Evolutionary conservation across 2,888 invertebrate genomes (phyloP).

Genomic region (Sinotaia quadrata): DNA sequence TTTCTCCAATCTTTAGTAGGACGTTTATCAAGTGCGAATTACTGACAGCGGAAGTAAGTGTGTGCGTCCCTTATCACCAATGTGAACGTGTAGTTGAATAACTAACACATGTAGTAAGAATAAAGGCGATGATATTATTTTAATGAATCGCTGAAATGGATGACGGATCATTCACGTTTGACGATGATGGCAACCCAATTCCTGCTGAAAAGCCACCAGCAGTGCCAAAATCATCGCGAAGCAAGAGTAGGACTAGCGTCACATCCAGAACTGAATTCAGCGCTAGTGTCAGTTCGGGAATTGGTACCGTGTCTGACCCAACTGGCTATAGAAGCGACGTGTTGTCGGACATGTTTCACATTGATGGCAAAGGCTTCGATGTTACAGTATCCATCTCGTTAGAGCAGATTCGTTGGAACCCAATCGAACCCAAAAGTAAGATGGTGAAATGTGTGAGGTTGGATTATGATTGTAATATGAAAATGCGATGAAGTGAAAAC

Average conservation of each 20-base stretch:
- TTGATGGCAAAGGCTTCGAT: conserved; percentile 59
- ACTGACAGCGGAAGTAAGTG: too few species aligned
- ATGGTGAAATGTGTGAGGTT: neutral
- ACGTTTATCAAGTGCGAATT: too few species aligned
- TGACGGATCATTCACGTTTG: conserved; percentile 51
- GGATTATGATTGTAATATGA: too few species aligned
- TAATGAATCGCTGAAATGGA: too few species aligned
- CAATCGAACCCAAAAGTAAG: conserved; percentile 17
- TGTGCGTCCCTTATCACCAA: too few species aligned
- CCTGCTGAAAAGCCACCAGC: conserved; percentile 29
- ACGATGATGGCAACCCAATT: conserved; percentile 53
- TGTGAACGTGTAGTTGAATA: too few species aligned
- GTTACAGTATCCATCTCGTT: conserved; percentile 46
- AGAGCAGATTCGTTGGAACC: conserved; percentile 15
- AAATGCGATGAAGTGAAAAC: too few species aligned
- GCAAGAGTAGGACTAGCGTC: neutral
- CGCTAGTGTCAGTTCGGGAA: neutral
- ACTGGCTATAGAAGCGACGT: conserved; percentile 43
- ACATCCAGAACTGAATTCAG: neutral
- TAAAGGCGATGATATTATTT: too few species aligned
- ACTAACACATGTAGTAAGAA: too few species aligned
- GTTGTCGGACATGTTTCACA: conserved; percentile 55
- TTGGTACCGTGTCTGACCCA: neutral
- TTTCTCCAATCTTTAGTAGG: too few species aligned
- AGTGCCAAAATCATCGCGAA: conserved; percentile 12